phyloP scores from a whole-genome alignment of 1,140 invertebrate species.

The Drosophila rhopaloa region DNA sequence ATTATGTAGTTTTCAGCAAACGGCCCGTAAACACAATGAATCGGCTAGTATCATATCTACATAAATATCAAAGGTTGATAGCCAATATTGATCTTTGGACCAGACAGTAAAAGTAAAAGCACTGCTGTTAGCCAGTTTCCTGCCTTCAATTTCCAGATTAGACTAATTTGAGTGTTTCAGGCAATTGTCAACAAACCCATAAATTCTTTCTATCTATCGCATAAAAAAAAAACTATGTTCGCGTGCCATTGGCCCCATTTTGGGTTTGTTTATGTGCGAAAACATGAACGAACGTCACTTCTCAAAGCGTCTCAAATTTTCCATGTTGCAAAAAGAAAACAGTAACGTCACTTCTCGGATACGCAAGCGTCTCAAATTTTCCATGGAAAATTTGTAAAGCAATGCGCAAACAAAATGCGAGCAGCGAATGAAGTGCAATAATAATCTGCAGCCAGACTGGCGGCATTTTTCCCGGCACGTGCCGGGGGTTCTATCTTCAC shows the following conservation, averaged over 20 bases:
- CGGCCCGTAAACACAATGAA: slow-evolving; percentile 11
- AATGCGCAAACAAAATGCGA: slow-evolving; percentile 30
- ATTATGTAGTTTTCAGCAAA: slow-evolving; percentile 14
- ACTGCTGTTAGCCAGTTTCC: slow-evolving; percentile 4
- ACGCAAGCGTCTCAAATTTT: slow-evolving; percentile 43
- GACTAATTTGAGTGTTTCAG: slow-evolving; percentile 9
- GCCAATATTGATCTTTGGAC: slow-evolving; percentile 54
- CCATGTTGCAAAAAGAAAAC: not conserved
- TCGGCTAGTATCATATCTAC: slow-evolving; percentile 12
- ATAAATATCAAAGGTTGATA: slow-evolving; percentile 18
- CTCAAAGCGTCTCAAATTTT: slow-evolving; percentile 2
- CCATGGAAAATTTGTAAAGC: slow-evolving; percentile 62
- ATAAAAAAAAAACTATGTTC: slow-evolving; percentile 13
- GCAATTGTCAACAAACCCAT: slow-evolving; percentile 44
- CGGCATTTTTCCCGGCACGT: slow-evolving; percentile 28
- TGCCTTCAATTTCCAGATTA: slow-evolving; percentile 25
- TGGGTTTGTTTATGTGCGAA: slow-evolving; percentile 23
- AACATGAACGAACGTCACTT: slow-evolving; percentile 1
- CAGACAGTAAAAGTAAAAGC: slow-evolving; percentile 13
- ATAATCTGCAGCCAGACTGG: slow-evolving; percentile 43
- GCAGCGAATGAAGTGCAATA: slow-evolving; percentile 17
- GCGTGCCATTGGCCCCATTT: slow-evolving; percentile 31
- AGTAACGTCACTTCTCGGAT: slow-evolving; percentile 10
- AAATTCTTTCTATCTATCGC: slow-evolving; percentile 26
- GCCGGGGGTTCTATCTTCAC: slow-evolving; percentile 5